Conservation (phyloP, 1,140 invertebrate genomes). For the Epicauta chinensis region DNA sequence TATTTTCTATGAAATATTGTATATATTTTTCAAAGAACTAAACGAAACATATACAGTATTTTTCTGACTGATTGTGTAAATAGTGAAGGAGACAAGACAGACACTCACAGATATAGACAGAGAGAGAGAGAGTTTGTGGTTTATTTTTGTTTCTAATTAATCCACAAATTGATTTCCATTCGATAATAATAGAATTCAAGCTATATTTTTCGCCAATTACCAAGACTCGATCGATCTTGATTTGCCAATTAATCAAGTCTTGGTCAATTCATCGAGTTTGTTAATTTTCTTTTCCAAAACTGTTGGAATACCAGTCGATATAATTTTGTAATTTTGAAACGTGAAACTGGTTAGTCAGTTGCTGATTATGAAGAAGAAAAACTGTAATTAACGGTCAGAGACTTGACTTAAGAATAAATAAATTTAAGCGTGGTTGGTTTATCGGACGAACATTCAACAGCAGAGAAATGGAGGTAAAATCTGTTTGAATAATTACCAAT, state of each 20-base stretch:
- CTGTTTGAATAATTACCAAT: constrained; percentile 13
- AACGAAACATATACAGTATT: constrained; percentile 34
- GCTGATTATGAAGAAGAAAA: too few relatives aligned
- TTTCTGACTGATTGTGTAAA: constrained; percentile 34
- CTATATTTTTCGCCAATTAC: too few relatives aligned
- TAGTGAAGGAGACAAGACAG: neutral
- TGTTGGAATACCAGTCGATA: constrained; percentile 19
- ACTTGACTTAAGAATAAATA: constrained; percentile 19
- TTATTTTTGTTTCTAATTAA: neutral
- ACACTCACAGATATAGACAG: neutral
- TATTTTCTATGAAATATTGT: constrained; percentile 31
- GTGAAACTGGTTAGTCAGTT: constrained; percentile 18
- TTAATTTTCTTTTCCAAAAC: constrained; percentile 1
- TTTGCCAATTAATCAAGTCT: neutral
- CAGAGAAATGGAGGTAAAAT: constrained; percentile 17
- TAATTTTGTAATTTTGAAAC: constrained; percentile 19
- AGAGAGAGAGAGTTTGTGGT: neutral
- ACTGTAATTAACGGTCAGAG: constrained; percentile 19
- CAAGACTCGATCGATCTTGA: too few relatives aligned
- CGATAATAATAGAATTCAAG: too few relatives aligned
- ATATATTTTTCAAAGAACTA: constrained; percentile 26
- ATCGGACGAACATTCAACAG: constrained; percentile 1
- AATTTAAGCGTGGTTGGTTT: constrained; percentile 27
- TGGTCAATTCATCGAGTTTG: neutral
- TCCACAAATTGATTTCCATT: too few relatives aligned